phyloP scores from a whole-genome alignment of 1,140 invertebrate species.

The Gonatopus flavifemur region DNA sequence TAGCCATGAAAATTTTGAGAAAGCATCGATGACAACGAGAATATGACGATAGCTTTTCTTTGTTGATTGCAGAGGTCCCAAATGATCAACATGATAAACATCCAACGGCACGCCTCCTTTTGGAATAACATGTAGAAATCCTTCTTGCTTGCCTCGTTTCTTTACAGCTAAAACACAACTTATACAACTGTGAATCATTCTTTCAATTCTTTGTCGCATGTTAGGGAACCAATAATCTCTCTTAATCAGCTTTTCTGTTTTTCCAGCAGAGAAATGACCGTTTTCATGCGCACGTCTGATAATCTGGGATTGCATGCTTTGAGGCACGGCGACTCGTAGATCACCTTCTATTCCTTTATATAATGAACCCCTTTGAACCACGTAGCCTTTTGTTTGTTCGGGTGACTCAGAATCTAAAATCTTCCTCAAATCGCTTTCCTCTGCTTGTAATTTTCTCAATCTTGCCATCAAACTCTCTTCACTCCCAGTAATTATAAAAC shows the following conservation, averaged over 20 bases:
- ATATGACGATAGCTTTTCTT: constrained; percentile 29
- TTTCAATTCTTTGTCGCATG: not conserved
- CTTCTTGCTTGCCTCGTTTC: constrained; percentile 29
- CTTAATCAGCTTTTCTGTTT: not conserved
- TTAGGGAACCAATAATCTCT: not conserved
- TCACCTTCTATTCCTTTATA: too few relatives aligned
- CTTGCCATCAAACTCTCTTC: too few relatives aligned
- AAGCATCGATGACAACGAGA: constrained; percentile 26
- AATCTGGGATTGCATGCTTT: too few relatives aligned
- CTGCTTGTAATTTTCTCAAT: not conserved
- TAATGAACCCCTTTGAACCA: too few relatives aligned
- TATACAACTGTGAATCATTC: not conserved
- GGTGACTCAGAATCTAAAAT: too few relatives aligned
- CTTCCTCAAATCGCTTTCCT: not conserved
- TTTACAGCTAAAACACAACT: constrained; percentile 32
- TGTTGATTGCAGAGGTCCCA: constrained; percentile 36
- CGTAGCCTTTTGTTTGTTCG: too few relatives aligned
- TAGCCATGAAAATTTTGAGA: constrained; percentile 31
- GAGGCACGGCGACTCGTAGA: too few relatives aligned
- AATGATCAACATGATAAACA: constrained; percentile 36
- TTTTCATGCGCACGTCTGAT: too few relatives aligned
- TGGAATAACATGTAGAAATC: constrained; percentile 28
- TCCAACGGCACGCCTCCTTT: constrained; percentile 36
- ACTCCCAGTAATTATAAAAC: not conserved
- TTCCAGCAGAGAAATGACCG: not conserved